Evolutionary conservation across 2,888 invertebrate genomes (phyloP).

Genomic region (Tipula vernalis): DNA sequence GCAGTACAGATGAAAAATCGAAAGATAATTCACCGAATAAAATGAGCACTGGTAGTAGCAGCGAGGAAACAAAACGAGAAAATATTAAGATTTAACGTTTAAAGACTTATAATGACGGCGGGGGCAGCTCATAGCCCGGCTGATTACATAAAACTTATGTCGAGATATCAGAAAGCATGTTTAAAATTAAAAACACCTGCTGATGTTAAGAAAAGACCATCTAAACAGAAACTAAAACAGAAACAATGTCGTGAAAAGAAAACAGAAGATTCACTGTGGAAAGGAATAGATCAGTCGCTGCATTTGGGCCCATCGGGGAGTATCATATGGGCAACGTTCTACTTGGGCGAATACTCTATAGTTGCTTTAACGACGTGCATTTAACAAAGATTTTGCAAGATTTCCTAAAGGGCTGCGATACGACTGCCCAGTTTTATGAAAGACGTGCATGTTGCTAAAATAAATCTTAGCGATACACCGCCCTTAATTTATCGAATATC

Average conservation of each 20-base stretch:
- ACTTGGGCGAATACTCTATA: constrained; percentile 30
- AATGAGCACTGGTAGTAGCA: not conserved
- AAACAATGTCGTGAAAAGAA: constrained; percentile 27
- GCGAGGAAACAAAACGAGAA: not conserved
- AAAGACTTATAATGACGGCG: constrained; percentile 29
- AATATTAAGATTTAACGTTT: constrained; percentile 18
- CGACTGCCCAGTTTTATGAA: constrained; percentile 71
- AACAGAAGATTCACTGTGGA: constrained; percentile 33
- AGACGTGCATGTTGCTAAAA: constrained; percentile 56
- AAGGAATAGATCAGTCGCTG: constrained; percentile 32
- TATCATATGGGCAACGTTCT: constrained; percentile 33
- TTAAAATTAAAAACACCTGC: constrained; percentile 28
- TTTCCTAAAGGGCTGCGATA: constrained; percentile 30
- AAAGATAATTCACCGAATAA: not conserved
- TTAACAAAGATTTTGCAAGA: constrained; percentile 30
- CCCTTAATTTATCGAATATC: constrained; percentile 48
- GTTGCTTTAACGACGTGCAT: constrained; percentile 26
- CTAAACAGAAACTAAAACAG: constrained; percentile 8
- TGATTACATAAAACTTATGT: constrained; percentile 32
- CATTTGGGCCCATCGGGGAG: constrained; percentile 34
- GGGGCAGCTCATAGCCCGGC: constrained; percentile 28
- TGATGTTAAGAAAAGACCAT: constrained; percentile 18
- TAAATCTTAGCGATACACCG: constrained; percentile 53
- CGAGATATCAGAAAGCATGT: constrained; percentile 33
- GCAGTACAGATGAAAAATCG: not conserved